Conservation (phyloP, 2,888 invertebrate species). For the Tiliacea aurago region DNA sequence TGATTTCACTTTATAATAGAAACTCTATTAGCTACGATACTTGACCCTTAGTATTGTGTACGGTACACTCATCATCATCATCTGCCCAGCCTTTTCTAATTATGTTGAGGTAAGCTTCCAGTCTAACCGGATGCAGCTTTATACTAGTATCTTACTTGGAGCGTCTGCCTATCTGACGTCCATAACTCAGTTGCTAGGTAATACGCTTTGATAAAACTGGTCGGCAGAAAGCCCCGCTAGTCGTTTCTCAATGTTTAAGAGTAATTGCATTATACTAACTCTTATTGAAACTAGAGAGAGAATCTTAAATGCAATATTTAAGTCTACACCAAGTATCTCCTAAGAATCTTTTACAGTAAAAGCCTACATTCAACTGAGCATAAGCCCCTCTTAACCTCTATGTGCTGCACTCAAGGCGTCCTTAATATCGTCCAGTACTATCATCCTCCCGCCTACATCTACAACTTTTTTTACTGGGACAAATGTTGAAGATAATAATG, state of each 20-base stretch:
- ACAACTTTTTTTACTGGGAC: neutral
- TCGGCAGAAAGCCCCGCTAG: neutral
- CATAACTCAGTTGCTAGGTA: neutral
- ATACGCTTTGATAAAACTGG: neutral
- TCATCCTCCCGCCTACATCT: neutral
- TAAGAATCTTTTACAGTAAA: slow-evolving; percentile 40
- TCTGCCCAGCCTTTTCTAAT: neutral
- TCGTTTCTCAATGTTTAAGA: neutral
- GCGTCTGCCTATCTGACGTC: neutral
- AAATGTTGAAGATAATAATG: neutral
- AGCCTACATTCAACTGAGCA: slow-evolving; percentile 26
- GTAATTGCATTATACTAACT: too few species aligned
- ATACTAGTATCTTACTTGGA: neutral
- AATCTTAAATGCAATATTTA: slow-evolving; percentile 13
- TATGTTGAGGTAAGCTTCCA: neutral
- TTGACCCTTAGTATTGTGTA: neutral
- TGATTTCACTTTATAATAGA: neutral
- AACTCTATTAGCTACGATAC: neutral
- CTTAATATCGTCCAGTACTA: slow-evolving; percentile 29
- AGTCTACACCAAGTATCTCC: slow-evolving; percentile 18
- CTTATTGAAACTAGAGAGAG: neutral
- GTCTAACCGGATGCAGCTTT: neutral
- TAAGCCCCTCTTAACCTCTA: slow-evolving; percentile 34
- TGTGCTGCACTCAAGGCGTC: slow-evolving; percentile 27
- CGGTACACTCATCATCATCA: neutral